phyloP scores from a whole-genome alignment of 2,888 invertebrate genomes.

The Diaprepes abbreviatus region DNA sequence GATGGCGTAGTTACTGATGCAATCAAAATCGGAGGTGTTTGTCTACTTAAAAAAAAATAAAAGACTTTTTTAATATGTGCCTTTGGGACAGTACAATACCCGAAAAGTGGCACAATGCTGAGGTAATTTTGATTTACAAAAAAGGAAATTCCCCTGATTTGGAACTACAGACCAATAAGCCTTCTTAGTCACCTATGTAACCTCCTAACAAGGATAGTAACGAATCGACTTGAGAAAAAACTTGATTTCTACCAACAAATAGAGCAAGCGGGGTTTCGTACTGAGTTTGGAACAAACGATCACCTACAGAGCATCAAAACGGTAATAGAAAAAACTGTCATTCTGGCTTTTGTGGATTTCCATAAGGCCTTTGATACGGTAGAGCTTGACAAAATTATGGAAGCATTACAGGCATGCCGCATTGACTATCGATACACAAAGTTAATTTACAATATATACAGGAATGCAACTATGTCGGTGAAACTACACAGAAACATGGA shows the following conservation, averaged over 20 bases:
- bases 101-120: too few relatives aligned
- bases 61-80: too few relatives aligned
- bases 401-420: slow-evolving; percentile 3
- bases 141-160: too few relatives aligned
- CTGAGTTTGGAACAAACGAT: slow-evolving; percentile 37
- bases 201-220: too few relatives aligned
- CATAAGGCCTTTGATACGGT: slow-evolving; percentile 9
- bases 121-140: too few relatives aligned
- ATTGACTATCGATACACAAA: slow-evolving; percentile 8
- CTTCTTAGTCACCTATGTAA: neutral
- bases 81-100: too few relatives aligned
- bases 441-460: slow-evolving; percentile 8
- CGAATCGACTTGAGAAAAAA: slow-evolving; percentile 20
- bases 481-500: slow-evolving; percentile 7
- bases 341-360: slow-evolving; percentile 11
- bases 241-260: slow-evolving; percentile 42
- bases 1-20: too few relatives aligned
- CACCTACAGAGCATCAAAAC: slow-evolving; percentile 44
- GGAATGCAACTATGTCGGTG: neutral
- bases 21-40: too few relatives aligned
- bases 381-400: neutral
- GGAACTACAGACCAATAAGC: too few relatives aligned
- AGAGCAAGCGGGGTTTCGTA: slow-evolving; percentile 46
- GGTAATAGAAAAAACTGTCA: slow-evolving; percentile 45
- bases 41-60: too few relatives aligned